A percentile compares a stretch with the other conserved stretches of the same genome.
phyloP scores from a whole-genome alignment of 2,888 invertebrate genomes.

The Dermolepida albohirtum region DNA sequence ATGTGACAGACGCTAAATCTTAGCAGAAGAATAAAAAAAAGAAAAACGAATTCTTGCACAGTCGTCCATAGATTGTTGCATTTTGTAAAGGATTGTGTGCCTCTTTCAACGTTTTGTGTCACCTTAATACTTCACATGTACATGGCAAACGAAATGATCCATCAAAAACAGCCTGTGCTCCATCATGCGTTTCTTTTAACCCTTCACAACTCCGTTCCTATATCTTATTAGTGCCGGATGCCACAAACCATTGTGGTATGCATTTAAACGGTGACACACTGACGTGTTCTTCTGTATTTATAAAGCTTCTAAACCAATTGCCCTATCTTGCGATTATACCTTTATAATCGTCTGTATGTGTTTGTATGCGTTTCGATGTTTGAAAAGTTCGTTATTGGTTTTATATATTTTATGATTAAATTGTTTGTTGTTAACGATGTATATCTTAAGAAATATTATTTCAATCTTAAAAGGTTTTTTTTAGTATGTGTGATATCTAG shows the following conservation, averaged over 20 bases:
- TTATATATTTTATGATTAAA: too few species aligned
- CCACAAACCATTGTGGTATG: constrained; percentile 31
- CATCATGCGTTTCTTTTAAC: constrained; percentile 37
- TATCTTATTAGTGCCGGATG: constrained; percentile 41
- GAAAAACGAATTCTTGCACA: not conserved
- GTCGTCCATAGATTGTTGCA: constrained; percentile 13
- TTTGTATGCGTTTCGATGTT: too few species aligned
- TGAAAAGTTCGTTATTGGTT: too few species aligned
- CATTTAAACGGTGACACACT: constrained; percentile 36
- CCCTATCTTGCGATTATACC: constrained; percentile 28
- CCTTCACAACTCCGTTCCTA: constrained; percentile 17
- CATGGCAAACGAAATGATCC: constrained; percentile 46
- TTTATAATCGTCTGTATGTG: constrained; percentile 17
- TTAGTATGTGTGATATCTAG: too few species aligned
- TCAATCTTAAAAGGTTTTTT: too few species aligned
- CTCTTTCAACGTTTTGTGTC: constrained; percentile 43
- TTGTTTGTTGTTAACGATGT: too few species aligned
- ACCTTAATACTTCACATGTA: constrained; percentile 41
- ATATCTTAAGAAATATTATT: too few species aligned
- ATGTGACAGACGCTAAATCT: constrained; percentile 33
- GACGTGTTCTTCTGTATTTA: constrained; percentile 41
- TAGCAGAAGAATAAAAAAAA: constrained; percentile 1
- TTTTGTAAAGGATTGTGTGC: constrained; percentile 19
- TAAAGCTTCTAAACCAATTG: constrained; percentile 38
- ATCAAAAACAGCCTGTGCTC: constrained; percentile 45